phyloP scores from a whole-genome alignment of 2,113 vertebrate genomes.

The Oryzias melastigma region DNA sequence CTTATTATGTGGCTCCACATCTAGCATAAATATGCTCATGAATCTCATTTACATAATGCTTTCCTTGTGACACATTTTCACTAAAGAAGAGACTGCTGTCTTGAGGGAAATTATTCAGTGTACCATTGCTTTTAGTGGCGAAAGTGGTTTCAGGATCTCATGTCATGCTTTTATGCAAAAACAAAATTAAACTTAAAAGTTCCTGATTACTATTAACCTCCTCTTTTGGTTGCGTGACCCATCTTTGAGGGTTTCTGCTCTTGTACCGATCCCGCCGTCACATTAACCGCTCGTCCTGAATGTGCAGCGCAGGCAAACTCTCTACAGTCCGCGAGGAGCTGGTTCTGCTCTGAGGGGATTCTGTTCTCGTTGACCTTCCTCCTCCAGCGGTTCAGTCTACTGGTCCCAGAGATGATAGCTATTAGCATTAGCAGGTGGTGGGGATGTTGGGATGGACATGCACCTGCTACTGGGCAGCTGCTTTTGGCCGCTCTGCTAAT shows the following conservation, averaged over 20 bases:
- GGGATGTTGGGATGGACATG: slow-evolving; percentile 61
- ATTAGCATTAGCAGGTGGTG: slow-evolving; percentile 68
- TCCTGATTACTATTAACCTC: neutral
- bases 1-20: no score
- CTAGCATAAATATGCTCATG: no score
- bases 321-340: neutral
- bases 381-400: slow-evolving; percentile 31
- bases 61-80: neutral
- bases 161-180: neutral
- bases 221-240: neutral
- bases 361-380: slow-evolving; percentile 43
- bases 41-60: no score
- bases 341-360: slow-evolving; percentile 23
- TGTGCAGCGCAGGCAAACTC: neutral
- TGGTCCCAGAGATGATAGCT: slow-evolving; percentile 58
- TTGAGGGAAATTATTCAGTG: neutral
- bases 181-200: neutral
- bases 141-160: neutral
- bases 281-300: neutral
- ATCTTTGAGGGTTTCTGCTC: neutral
- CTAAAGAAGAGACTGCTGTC: neutral
- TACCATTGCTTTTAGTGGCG: no score
- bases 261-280: neutral
- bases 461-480: slow-evolving; percentile 73
- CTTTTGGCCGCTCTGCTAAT: slow-evolving; percentile 70